phyloP scores from a whole-genome alignment of 2,888 invertebrate genomes.

The Sinodicranocentrus sp. region DNA sequence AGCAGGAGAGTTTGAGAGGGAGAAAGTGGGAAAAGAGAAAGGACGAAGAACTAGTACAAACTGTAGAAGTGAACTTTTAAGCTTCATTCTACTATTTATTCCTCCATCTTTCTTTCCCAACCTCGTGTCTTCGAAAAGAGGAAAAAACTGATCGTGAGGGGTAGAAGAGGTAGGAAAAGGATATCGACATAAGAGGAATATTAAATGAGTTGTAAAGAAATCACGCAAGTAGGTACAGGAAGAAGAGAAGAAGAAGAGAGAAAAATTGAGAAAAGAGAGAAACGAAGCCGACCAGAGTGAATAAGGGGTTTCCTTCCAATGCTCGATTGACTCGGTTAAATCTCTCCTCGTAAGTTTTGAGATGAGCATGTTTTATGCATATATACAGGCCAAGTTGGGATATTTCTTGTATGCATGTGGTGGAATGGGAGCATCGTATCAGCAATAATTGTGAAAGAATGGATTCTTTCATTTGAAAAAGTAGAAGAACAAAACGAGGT shows the following conservation, averaged over 20 bases:
- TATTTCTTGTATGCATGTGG: background rate
- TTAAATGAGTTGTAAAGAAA: slow-evolving; percentile 68
- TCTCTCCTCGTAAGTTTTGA: slow-evolving; percentile 26
- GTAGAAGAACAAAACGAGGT: slow-evolving; percentile 22
- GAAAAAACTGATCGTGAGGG: background rate
- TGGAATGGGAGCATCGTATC: background rate
- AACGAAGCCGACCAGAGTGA: background rate
- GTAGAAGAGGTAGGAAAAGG: slow-evolving; percentile 12
- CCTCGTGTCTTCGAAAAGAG: background rate
- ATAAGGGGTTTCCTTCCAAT: background rate
- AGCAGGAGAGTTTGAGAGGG: background rate
- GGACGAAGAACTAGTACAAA: slow-evolving; percentile 19
- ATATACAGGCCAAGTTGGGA: background rate
- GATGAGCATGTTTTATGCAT: background rate
- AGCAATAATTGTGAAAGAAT: background rate
- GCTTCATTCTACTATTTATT: slow-evolving; percentile 61
- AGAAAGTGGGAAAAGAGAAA: slow-evolving; percentile 31
- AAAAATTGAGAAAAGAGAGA: background rate
- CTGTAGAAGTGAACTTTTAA: slow-evolving; percentile 46
- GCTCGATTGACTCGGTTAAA: slow-evolving; percentile 53
- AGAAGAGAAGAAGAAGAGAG: slow-evolving; percentile 26
- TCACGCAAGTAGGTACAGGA: slow-evolving; percentile 52
- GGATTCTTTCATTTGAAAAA: background rate
- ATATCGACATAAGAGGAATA: slow-evolving; percentile 62
- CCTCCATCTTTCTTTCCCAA: slow-evolving; percentile 35